Percentiles rank a stretch among this genome's conserved stretches.
phyloP scores from a whole-genome alignment of 2,888 invertebrate species.

The Ochropacha duplaris region DNA sequence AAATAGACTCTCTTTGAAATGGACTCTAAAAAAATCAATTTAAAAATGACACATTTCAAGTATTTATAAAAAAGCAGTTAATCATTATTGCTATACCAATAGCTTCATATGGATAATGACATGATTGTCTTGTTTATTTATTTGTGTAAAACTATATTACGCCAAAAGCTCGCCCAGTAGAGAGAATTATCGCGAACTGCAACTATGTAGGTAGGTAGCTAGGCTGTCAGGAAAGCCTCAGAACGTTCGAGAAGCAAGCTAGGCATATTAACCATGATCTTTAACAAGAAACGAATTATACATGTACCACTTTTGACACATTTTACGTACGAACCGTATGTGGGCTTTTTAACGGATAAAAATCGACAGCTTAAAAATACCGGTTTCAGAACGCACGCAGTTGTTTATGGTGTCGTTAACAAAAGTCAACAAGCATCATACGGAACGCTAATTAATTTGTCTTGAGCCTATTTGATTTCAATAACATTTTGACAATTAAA shows the following conservation, averaged over 20 bases:
- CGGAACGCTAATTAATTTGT: constrained; percentile 22
- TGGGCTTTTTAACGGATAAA: constrained; percentile 7
- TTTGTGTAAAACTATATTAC: constrained; percentile 47
- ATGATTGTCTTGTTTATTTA: constrained; percentile 58
- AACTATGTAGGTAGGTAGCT: constrained; percentile 15
- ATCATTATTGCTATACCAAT: neutral
- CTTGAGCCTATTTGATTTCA: no score
- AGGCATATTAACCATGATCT: neutral
- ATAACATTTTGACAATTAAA: no score
- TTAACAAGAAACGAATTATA: constrained; percentile 37
- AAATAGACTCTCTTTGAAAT: no score
- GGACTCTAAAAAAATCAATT: no score
- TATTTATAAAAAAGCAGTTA: no score
- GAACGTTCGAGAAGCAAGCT: constrained; percentile 61
- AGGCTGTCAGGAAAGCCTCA: constrained; percentile 58
- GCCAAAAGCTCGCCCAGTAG: constrained; percentile 23
- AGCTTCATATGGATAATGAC: neutral
- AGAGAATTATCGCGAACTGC: constrained; percentile 42
- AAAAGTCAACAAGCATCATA: constrained; percentile 7
- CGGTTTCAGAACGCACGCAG: constrained; percentile 17
- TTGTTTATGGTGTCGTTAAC: constrained; percentile 18
- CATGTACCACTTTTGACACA: constrained; percentile 17
- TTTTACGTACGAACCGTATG: constrained; percentile 7
- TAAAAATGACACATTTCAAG: no score
- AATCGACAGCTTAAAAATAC: constrained; percentile 22